phyloP scores from a whole-genome alignment of 30 jellyfish, hydroid and myxozoan genomes.

The Aurelia sp. region DNA sequence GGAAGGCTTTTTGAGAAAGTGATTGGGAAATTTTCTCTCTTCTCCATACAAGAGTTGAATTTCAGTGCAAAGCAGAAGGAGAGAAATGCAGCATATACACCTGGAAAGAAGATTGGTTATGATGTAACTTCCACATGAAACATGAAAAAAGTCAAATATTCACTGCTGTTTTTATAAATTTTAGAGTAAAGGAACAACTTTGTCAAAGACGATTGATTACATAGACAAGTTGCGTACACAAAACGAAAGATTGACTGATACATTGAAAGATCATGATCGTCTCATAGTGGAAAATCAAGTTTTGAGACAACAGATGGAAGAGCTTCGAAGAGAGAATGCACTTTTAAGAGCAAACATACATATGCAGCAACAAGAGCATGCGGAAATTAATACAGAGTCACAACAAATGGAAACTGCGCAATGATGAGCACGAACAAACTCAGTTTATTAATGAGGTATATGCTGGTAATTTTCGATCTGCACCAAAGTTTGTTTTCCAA shows the following conservation, averaged over 20 bases:
- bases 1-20: too few relatives aligned
- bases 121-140: too few relatives aligned
- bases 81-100: too few relatives aligned
- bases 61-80: too few relatives aligned
- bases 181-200: constrained; percentile 94
- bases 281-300: constrained; percentile 88
- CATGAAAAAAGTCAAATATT: too few relatives aligned
- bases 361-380: constrained; percentile 79
- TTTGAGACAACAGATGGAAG: constrained; percentile 92
- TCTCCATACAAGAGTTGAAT: too few relatives aligned
- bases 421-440: background rate
- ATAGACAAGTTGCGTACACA: constrained; percentile 86
- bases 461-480: too few relatives aligned
- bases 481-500: too few relatives aligned
- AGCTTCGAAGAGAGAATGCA: constrained; percentile 87
- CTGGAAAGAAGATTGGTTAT: too few relatives aligned
- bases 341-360: constrained; percentile 84
- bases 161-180: background rate
- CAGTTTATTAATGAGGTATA: too few relatives aligned
- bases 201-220: constrained; percentile 94
- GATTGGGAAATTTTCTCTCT: too few relatives aligned
- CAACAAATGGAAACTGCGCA: constrained; percentile 66
- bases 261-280: constrained; percentile 92
- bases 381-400: constrained; percentile 43
- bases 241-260: constrained; percentile 86